Percentiles rank a stretch among this genome's conserved stretches.
phyloP scores from a whole-genome alignment of 2,113 vertebrate species.

The Xenopus borealis region DNA sequence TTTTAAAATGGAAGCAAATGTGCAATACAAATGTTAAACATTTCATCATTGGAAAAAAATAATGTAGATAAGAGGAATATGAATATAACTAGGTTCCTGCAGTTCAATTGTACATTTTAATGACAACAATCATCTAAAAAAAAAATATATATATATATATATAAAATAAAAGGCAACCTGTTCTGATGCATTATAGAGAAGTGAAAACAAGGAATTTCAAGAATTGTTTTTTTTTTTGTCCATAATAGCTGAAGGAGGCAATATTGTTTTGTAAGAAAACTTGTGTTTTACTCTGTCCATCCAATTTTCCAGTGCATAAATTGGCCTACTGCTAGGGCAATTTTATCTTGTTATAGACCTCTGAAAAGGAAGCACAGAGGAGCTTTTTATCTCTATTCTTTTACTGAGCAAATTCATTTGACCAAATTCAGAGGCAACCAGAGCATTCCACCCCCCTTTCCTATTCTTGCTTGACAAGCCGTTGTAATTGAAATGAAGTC shows the following conservation, averaged over 20 bases:
- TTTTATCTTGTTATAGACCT: constrained; percentile 91
- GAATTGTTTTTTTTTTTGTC: background rate
- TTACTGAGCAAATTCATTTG: constrained; percentile 61
- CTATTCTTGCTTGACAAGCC: constrained; percentile 75
- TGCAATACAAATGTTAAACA: constrained; percentile 15
- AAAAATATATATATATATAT: background rate
- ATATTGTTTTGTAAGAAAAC: constrained; percentile 88
- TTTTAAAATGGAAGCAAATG: constrained; percentile 27
- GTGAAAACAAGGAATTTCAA: background rate
- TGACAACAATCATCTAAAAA: background rate
- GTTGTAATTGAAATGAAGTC: constrained; percentile 97
- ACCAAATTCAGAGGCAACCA: constrained; percentile 75
- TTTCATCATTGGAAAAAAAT: constrained; percentile 12
- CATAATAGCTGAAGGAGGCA: constrained; percentile 69
- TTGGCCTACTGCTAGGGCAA: constrained; percentile 86
- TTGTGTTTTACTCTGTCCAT: constrained; percentile 78
- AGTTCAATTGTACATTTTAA: background rate
- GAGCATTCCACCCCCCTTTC: constrained; percentile 33
- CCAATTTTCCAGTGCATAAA: constrained; percentile 88
- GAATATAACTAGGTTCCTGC: background rate
- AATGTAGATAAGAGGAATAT: background rate
- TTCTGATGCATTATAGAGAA: constrained; percentile 2
- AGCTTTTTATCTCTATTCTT: constrained; percentile 59
- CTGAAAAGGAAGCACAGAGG: constrained; percentile 83
- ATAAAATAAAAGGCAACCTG: background rate